phyloP scores from a whole-genome alignment of 2,888 invertebrate genomes.

The Yponomeuta evonymella region DNA sequence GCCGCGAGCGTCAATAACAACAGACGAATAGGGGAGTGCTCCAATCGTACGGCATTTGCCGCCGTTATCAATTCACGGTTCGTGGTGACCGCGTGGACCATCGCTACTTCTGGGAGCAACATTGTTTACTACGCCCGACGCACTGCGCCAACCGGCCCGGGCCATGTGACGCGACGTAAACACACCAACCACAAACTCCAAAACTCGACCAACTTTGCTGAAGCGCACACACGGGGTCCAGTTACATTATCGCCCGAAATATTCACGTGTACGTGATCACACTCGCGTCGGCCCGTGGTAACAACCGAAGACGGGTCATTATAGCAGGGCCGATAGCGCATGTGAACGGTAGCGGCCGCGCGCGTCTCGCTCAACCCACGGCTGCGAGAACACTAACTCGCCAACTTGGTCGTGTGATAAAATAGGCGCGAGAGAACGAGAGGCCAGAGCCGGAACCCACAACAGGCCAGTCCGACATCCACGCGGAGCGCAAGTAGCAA shows the following conservation, averaged over 20 bases:
- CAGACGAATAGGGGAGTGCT: not conserved
- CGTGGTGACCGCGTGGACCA: conserved; percentile 5
- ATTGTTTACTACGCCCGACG: conserved; percentile 50
- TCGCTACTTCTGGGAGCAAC: conserved; percentile 23
- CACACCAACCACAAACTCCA: conserved; percentile 34
- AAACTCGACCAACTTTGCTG: conserved; percentile 25
- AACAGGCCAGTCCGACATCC: conserved; percentile 32
- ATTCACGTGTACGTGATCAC: conserved; percentile 22
- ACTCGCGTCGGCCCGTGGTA: conserved; percentile 25
- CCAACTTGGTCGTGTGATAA: conserved; percentile 33
- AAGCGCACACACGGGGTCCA: not conserved
- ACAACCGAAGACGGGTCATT: conserved; percentile 41
- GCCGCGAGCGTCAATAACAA: not conserved
- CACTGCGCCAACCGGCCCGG: conserved; percentile 43
- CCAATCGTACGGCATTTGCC: not conserved
- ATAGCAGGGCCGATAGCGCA: conserved; percentile 17
- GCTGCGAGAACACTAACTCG: conserved; percentile 57
- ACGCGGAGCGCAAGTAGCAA: conserved; percentile 13
- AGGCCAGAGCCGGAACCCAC: conserved; percentile 41
- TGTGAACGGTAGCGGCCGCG: too few relatives aligned
- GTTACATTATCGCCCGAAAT: not conserved
- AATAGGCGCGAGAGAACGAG: not conserved
- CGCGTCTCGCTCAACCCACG: conserved; percentile 52
- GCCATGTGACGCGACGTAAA: conserved; percentile 52
- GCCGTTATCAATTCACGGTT: not conserved